These are phyloP conservation scores for Drosophila merina DNA, from an alignment of 2,888 invertebrate species.

Conservation along the genomic window DNA sequence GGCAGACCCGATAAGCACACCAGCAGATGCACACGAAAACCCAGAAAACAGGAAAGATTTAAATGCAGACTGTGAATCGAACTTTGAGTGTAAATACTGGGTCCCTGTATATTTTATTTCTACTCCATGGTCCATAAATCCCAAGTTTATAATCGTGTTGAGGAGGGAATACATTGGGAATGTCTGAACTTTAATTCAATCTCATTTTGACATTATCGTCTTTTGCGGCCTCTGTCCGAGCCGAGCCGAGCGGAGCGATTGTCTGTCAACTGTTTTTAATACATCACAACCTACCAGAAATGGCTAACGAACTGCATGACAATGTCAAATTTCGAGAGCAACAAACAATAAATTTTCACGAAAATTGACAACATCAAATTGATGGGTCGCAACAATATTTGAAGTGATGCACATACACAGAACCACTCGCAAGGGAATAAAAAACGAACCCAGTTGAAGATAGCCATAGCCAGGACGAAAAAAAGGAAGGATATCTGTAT, in stretches of 20 bases:
- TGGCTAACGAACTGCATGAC: conserved; percentile 77
- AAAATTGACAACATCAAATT: conserved; percentile 79
- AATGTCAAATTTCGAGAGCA: conserved; percentile 72
- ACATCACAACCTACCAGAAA: conserved; percentile 45
- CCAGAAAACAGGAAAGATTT: conserved; percentile 15
- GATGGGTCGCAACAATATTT: conserved; percentile 68
- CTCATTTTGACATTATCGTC: not conserved
- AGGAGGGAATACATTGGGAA: not conserved
- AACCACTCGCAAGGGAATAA: conserved; percentile 12
- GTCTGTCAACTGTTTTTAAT: conserved; percentile 48
- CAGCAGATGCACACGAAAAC: conserved; percentile 29
- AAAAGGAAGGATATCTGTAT: conserved; percentile 53
- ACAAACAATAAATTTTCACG: conserved; percentile 74
- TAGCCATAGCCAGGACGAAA: conserved; percentile 39
- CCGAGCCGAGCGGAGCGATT: conserved; percentile 1
- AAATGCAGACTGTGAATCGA: conserved; percentile 41
- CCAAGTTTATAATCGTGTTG: not conserved
- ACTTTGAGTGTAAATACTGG: conserved; percentile 12
- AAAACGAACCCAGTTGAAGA: conserved; percentile 50
- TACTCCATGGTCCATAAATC: not conserved
- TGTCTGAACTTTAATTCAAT: conserved; percentile 4
- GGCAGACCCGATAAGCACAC: conserved; percentile 55
- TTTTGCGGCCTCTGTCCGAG: no score
- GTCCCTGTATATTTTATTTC: not conserved
- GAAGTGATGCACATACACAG: conserved; percentile 44